Evolutionary conservation across 2,888 invertebrate species (phyloP), one percentile per base, ranked within the genome.

Genomic region (Tenthredo amoena): DNA sequence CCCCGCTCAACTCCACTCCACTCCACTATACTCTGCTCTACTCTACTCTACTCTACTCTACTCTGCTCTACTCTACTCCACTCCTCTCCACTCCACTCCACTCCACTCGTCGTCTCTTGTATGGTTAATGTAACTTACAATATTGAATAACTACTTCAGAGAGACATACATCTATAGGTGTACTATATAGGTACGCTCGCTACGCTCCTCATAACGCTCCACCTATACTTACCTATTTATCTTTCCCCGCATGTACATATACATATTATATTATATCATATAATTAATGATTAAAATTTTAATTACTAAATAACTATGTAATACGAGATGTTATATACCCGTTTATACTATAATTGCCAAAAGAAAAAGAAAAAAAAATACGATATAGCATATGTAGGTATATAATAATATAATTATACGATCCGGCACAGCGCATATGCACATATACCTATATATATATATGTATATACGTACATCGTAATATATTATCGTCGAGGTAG

Each of bases 261-360:
- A 62, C 7, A 71, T 50, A 71, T 71, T 47, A 47, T 47, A 2
- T 47, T 47, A 47, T 47, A 47, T 47, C 15, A 47, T 47, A 47
- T 47, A 15, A 47, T 47, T 15, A 47, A 15, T 4, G 47, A 62
- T 62, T 62, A 62, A 10, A 21, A 26, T 26, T 62, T 10, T 21
- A 10, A 62, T 62, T 47, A 74, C 85, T 83, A 84, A 84, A 86
- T 87, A 81, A 85, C 85, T 62, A 76, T 55, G 34, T 21, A 79
- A 9, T 55, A 62, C 6, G 18, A 26, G 9, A 81, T 21, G 62
- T 81, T 50, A 79, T 79, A 55, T 79, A n/a, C 31, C 26, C 31
- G 55, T 21, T 62, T 62, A 12, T 26, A 55, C 7, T 55, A 55
- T n/a, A 55, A 7, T 55, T n/a, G 55, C 5, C n/a, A 55, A 55